A percentile compares a stretch with the other conserved stretches of the same genome.
Conservation (phyloP, 2,888 invertebrate genomes). For the Lasioglossum malachurum region DNA sequence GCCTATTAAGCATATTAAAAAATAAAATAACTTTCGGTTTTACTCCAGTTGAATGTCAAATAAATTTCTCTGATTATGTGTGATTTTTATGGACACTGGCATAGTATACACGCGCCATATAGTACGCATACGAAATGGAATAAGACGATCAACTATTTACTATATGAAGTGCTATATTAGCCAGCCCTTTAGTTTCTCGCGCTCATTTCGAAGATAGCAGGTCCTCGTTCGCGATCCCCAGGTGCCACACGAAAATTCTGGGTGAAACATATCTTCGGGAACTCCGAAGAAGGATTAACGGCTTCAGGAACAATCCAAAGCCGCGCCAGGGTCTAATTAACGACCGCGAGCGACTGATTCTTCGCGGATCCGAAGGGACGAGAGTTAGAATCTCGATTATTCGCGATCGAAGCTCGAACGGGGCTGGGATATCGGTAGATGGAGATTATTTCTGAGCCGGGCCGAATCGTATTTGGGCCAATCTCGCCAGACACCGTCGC, state of each 20-base stretch:
- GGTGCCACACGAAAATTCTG: neutral
- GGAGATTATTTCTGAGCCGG: slow-evolving; percentile 7
- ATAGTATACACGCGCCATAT: too few relatives aligned
- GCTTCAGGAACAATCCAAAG: slow-evolving; percentile 15
- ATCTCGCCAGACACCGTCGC: slow-evolving; percentile 17
- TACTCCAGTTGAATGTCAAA: too few relatives aligned
- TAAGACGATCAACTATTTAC: neutral
- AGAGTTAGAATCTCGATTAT: slow-evolving; percentile 4
- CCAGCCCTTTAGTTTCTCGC: neutral
- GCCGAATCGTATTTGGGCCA: neutral
- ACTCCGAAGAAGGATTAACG: slow-evolving; percentile 17
- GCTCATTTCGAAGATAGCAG: neutral
- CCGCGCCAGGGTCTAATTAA: slow-evolving; percentile 36
- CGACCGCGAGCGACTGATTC: slow-evolving; percentile 26
- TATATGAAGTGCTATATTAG: neutral
- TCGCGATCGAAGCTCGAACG: slow-evolving; percentile 18
- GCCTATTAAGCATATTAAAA: too few relatives aligned
- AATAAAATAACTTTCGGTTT: too few relatives aligned
- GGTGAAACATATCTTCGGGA: neutral
- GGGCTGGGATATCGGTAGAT: neutral
- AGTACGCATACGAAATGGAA: too few relatives aligned
- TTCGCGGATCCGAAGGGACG: neutral
- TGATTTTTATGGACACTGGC: too few relatives aligned
- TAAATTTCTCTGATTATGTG: too few relatives aligned
- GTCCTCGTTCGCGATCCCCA: neutral